Percentiles rank a stretch among this genome's conserved stretches.
Evolutionary conservation across 1,140 invertebrate genomes (phyloP).

Genomic region (Scaptodrosophila lebanonensis): DNA sequence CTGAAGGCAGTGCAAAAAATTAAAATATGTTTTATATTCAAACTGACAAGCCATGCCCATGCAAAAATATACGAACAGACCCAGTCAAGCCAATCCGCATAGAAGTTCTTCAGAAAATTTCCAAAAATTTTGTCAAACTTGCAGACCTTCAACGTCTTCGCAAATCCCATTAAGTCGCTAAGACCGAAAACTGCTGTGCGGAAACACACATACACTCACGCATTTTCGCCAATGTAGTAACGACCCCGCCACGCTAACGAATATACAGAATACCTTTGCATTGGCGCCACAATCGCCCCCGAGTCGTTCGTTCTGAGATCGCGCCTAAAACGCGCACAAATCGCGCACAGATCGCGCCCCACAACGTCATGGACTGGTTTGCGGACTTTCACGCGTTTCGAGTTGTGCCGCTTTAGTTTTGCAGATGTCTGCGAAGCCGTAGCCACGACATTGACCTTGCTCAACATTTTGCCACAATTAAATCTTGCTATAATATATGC

Average conservation of each 20-base stretch:
- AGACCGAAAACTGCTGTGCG: neutral
- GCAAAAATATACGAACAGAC: no score
- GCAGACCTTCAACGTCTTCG: conserved; percentile 47
- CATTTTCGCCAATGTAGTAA: no score
- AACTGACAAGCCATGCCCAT: conserved; percentile 6
- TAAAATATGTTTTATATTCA: conserved; percentile 50
- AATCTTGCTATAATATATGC: neutral
- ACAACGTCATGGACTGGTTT: conserved; percentile 45
- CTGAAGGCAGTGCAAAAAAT: conserved; percentile 31
- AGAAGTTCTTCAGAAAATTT: conserved; percentile 51
- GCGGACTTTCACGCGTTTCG: conserved; percentile 23
- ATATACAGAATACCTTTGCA: neutral
- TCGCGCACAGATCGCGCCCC: no score
- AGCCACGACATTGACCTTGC: conserved; percentile 60
- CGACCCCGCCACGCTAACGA: no score
- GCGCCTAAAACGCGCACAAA: neutral
- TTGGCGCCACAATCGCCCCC: neutral
- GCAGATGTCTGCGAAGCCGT: conserved; percentile 12
- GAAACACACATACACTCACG: conserved; percentile 34
- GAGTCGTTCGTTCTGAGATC: conserved; percentile 17
- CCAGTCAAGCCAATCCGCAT: conserved; percentile 8
- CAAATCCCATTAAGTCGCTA: conserved; percentile 4
- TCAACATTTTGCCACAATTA: conserved; percentile 46
- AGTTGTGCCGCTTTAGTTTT: conserved; percentile 3
- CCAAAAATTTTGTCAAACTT: conserved; percentile 40